phyloP scores from a whole-genome alignment of 2,888 invertebrate genomes.

The Trachelus iudaicus region DNA sequence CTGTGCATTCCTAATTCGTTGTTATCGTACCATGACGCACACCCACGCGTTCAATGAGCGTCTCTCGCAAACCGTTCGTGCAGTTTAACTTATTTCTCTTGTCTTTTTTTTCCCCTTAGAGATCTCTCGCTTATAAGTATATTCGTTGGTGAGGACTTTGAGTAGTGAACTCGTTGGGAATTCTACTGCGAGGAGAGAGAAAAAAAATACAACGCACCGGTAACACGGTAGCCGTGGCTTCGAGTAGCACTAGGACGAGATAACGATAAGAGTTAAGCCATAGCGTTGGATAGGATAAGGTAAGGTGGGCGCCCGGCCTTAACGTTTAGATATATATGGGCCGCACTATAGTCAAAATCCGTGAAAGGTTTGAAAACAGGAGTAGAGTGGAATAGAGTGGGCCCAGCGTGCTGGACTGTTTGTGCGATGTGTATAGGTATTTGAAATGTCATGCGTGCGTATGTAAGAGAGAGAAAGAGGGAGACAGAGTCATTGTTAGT shows the following conservation, averaged over 20 bases:
- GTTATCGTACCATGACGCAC: background rate
- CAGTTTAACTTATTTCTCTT: background rate
- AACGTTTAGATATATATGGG: background rate
- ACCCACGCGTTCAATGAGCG: background rate
- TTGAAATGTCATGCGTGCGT: background rate
- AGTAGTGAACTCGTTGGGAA: background rate
- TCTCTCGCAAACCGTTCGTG: background rate
- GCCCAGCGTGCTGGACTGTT: background rate
- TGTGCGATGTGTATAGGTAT: background rate
- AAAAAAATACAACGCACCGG: slow-evolving; percentile 8
- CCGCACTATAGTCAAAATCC: background rate
- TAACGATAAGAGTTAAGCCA: slow-evolving; percentile 58
- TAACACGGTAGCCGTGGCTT: slow-evolving; percentile 57
- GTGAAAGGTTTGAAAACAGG: background rate
- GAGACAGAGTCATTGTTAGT: background rate
- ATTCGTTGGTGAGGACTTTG: background rate
- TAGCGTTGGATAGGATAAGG: slow-evolving; percentile 32
- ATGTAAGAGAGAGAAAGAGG: background rate
- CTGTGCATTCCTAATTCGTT: background rate
- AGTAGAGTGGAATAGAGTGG: background rate
- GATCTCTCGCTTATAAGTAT: background rate
- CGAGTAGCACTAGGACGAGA: slow-evolving; percentile 45
- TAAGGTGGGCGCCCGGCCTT: background rate
- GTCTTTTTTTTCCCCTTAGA: background rate
- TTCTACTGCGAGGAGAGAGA: slow-evolving; percentile 6